Conservation (phyloP, 2,113 vertebrate genomes). For the Nothoprocta pentlandii region DNA sequence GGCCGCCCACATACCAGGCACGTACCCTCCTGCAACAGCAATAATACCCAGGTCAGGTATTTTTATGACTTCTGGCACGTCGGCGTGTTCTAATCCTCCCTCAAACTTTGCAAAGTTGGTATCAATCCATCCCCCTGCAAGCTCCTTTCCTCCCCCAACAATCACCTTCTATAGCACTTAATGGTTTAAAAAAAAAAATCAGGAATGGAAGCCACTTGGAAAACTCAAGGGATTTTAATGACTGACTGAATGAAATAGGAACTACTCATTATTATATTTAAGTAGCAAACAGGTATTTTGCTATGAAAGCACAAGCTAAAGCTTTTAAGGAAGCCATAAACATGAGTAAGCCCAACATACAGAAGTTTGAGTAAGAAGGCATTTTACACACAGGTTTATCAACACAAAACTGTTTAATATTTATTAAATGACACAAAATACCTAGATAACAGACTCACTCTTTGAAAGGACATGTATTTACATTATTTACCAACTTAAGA, state of each 20-base stretch:
- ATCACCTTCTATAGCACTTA: not conserved
- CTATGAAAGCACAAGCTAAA: slow-evolving; percentile 39
- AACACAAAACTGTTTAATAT: slow-evolving; percentile 82
- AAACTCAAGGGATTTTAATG: slow-evolving; percentile 68
- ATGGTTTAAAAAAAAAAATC: not conserved
- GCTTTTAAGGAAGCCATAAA: slow-evolving; percentile 47
- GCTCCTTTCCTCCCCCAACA: not conserved
- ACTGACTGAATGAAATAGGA: slow-evolving; percentile 46
- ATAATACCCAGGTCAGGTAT: not conserved
- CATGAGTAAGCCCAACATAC: slow-evolving; percentile 47
- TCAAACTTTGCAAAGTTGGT: not conserved
- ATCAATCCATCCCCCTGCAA: not conserved
- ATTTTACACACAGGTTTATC: slow-evolving; percentile 71
- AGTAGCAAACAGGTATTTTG: slow-evolving; percentile 54
- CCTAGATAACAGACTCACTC: slow-evolving; percentile 80
- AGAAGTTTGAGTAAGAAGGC: slow-evolving; percentile 50
- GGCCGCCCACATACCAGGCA: not conserved
- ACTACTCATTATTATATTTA: slow-evolving; percentile 22
- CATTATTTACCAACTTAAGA: slow-evolving; percentile 82
- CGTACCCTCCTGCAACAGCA: not conserved
- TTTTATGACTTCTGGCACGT: not conserved
- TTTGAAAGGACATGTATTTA: slow-evolving; percentile 84
- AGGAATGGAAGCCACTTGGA: slow-evolving; percentile 64
- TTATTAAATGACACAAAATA: slow-evolving; percentile 86
- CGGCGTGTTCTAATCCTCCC: not conserved